These are phyloP conservation scores for Pedetes capensis DNA, from an alignment of 2,113 vertebrate species.

Conservation along the genomic window DNA sequence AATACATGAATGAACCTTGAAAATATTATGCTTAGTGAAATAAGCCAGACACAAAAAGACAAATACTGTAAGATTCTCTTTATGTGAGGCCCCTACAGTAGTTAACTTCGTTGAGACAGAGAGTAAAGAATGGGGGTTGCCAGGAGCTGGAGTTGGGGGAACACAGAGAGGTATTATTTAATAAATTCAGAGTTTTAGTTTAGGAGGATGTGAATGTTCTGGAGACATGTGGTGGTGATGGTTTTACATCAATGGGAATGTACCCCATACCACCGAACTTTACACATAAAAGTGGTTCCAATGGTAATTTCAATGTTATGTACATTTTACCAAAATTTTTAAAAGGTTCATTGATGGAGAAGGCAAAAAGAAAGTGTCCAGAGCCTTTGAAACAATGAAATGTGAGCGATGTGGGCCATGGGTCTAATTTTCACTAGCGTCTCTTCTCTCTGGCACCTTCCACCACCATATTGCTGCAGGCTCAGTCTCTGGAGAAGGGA, in stretches of 20 bases:
- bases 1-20: neutral
- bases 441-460: neutral
- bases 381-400: neutral
- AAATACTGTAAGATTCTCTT: neutral
- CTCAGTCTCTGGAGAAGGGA: neutral
- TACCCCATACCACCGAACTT: neutral
- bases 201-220: neutral
- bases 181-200: neutral
- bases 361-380: neutral
- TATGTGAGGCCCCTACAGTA: neutral
- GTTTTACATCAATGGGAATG: no score
- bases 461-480: neutral
- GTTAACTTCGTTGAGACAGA: neutral
- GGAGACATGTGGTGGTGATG: neutral
- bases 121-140: neutral
- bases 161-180: neutral
- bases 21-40: neutral
- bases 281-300: neutral
- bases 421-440: no score
- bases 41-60: neutral
- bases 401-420: neutral
- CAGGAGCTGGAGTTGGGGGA: no score
- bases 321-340: neutral
- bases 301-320: neutral
- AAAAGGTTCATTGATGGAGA: neutral